These are phyloP conservation scores for Penaeus chinensis DNA, from an alignment of 1,140 invertebrate genomes.

Conservation along the genomic window DNA sequence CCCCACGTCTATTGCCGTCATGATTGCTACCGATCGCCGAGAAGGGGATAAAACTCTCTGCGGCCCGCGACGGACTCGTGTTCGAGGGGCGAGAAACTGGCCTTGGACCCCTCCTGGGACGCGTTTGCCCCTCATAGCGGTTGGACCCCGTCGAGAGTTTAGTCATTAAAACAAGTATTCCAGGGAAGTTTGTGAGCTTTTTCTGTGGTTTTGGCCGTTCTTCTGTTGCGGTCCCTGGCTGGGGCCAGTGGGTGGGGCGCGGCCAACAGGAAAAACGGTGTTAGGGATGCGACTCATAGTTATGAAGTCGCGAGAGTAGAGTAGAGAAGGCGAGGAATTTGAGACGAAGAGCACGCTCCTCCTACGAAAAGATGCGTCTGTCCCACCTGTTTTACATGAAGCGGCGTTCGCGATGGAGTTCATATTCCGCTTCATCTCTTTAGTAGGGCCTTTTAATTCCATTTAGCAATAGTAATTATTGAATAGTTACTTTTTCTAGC, in stretches of 20 bases:
- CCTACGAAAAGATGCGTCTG: too few species aligned
- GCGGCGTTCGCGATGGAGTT: too few species aligned
- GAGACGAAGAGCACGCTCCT: too few species aligned
- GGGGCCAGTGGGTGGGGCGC: too few species aligned
- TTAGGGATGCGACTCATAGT: slow-evolving; percentile 38
- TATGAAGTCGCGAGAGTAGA: background rate
- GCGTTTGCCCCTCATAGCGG: slow-evolving; percentile 18
- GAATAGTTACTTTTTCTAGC: too few species aligned
- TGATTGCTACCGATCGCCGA: slow-evolving; percentile 18
- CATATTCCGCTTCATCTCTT: too few species aligned
- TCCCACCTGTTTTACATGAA: too few species aligned
- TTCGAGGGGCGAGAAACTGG: background rate
- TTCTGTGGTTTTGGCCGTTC: background rate
- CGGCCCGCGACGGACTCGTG: background rate
- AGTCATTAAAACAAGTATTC: slow-evolving; percentile 48
- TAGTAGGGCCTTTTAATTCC: too few species aligned
- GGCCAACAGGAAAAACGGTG: slow-evolving; percentile 40
- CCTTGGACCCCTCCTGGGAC: background rate
- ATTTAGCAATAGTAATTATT: too few species aligned
- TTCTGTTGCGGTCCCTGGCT: slow-evolving; percentile 20
- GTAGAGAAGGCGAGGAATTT: too few species aligned
- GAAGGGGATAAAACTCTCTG: slow-evolving; percentile 40
- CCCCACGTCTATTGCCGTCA: background rate
- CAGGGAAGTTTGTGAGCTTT: slow-evolving; percentile 2
- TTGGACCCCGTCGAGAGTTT: slow-evolving; percentile 29